Base-by-base conservation (phyloP, 2,888 invertebrate genomes). In the Hemistola chrysoprasaria region DNA sequence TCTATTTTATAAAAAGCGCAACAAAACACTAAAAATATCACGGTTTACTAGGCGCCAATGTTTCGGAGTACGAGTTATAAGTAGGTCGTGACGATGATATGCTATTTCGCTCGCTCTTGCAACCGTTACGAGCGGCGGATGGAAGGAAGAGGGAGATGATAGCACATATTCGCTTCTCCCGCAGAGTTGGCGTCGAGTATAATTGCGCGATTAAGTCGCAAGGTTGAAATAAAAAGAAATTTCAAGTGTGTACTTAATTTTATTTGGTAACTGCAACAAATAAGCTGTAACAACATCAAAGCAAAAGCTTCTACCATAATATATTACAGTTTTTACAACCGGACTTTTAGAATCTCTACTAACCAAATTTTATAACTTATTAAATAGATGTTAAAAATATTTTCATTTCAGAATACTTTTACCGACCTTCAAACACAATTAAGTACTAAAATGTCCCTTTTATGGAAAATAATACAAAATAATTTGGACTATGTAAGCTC, bases 221-320 rank as follows among this genome's bases (percentile, higher is more conserved):
- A 30, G 38, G 42, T 32, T 9, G 53, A 71, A 72, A 70, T 64
- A 68, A 74, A 74, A 71, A 70, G 65, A 57, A 47, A 53, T 52
- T 44, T 62, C 44, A 61, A 59, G 57, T 64, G 67, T 77, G 77
- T 79, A 79, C 77, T 80, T 77, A 75, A 70, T 70, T 81, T 83
- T 81, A 82, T 82, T 82, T 83, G 85, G 85, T 85, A 85, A 85
- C 83, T 81, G 80, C 75, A 76, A 81, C 71, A 75, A 68, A 69
- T 66, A 75, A 76, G 74, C 71, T 68, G 69, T 62, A 71, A 78
- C 69, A 76, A 75, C 70, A 68, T 63, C 43, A 62, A 70, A 68
- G 70, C 69, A 58, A 64, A 62, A 65, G 63, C 54, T 58, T 44
- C 52, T 38, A 44, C 35, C 23, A 62, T 53, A 43, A 64, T 62